Evolutionary conservation across 2,113 vertebrate species (phyloP).

Genomic region (Shinisaurus crocodilurus): DNA sequence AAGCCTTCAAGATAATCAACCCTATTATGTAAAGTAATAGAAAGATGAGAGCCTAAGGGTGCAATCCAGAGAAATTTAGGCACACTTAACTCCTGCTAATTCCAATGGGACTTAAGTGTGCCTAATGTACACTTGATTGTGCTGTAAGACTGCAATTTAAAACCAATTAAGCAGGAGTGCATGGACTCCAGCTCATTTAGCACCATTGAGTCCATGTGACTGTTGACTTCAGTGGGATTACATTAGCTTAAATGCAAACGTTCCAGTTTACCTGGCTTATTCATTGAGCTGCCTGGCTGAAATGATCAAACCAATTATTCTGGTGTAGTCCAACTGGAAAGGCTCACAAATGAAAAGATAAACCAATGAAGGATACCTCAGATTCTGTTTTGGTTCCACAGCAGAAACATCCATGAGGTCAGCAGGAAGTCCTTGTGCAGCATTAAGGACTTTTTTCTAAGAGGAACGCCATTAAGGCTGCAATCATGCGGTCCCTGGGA

Average conservation of each 20-base stretch:
- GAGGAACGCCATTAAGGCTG: background rate
- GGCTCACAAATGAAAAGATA: background rate
- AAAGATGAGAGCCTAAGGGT: constrained; percentile 5
- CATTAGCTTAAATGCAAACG: background rate
- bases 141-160: constrained; percentile 18
- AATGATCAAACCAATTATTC: background rate
- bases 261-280: background rate
- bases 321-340: background rate
- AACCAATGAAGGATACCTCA: background rate
- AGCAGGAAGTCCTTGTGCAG: background rate
- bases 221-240: constrained; percentile 16
- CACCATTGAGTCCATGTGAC: background rate
- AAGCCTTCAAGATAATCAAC: background rate
- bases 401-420: background rate
- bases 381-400: too few relatives aligned
- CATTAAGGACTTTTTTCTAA: background rate
- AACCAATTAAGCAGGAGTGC: constrained; percentile 22
- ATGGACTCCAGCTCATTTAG: constrained; percentile 33
- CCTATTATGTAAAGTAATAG: background rate
- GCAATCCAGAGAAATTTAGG: constrained; percentile 9
- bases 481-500: background rate
- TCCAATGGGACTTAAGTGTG: constrained; percentile 12
- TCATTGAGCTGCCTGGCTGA: background rate
- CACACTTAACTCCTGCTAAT: constrained; percentile 4
- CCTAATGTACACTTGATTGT: constrained; percentile 29